Evolutionary conservation across 2,888 invertebrate genomes (phyloP).

Genomic region (Serripes groenlandicus): DNA sequence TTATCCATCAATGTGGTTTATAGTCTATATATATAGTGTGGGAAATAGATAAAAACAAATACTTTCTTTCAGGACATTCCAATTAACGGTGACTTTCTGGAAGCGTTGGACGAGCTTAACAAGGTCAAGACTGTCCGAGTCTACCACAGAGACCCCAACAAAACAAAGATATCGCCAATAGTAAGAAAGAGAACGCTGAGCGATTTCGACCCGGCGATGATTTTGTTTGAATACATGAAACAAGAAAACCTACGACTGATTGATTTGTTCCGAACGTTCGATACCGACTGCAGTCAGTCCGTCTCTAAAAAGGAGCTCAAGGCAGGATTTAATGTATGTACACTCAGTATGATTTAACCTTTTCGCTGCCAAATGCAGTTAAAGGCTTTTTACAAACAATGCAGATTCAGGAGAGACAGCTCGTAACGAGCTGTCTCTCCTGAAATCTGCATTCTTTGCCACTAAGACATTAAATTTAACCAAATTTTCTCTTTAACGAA

Average conservation of each 20-base stretch:
- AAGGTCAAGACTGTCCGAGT: conserved; percentile 53
- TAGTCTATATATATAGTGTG: too few species aligned
- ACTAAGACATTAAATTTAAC: too few species aligned
- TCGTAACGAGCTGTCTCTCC: too few species aligned
- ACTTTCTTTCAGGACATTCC: conserved; percentile 67
- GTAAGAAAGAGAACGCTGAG: conserved; percentile 48
- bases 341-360: too few species aligned
- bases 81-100: conserved; percentile 62
- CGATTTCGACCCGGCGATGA: conserved; percentile 67
- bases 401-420: too few species aligned
- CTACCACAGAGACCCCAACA: conserved; percentile 61
- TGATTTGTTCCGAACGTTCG: conserved; percentile 69
- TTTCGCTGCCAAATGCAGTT: too few species aligned
- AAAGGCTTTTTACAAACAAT: too few species aligned
- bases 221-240: conserved; percentile 73
- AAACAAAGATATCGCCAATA: conserved; percentile 59
- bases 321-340: conserved; percentile 68
- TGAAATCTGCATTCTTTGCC: too few species aligned
- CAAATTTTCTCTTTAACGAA: too few species aligned
- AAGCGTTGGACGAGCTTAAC: conserved; percentile 43
- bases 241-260: conserved; percentile 71
- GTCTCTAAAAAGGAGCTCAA: conserved; percentile 66
- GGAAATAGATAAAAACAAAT: too few species aligned
- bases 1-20: too few species aligned
- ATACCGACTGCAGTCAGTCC: conserved; percentile 59